Evolutionary conservation across 1,140 invertebrate species (phyloP).

Genomic region (Formica exsecta): DNA sequence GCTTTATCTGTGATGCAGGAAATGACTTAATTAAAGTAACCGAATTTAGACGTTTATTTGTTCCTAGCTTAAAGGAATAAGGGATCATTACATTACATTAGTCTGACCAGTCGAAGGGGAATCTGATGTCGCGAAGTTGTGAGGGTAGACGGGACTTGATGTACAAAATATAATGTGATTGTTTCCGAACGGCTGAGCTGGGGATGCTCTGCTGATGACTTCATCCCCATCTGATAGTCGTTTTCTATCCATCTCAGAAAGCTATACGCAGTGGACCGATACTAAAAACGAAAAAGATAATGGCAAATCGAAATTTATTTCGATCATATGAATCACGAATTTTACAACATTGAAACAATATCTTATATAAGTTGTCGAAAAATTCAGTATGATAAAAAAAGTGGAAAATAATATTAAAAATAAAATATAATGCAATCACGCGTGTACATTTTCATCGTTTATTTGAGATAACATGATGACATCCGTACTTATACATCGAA

Average conservation of each 20-base stretch:
- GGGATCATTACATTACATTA: constrained; percentile 84
- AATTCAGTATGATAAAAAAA: background rate
- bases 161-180: constrained; percentile 85
- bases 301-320: constrained; percentile 7
- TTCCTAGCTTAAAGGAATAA: constrained; percentile 82
- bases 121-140: constrained; percentile 14
- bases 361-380: background rate
- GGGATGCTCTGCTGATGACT: constrained; percentile 80
- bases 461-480: background rate
- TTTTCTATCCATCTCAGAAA: constrained; percentile 66
- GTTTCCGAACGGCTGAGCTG: constrained; percentile 82
- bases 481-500: background rate
- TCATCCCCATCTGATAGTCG: constrained; percentile 82
- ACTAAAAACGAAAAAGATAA: constrained; percentile 27
- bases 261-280: constrained; percentile 16
- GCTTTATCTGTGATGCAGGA: background rate
- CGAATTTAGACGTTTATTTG: constrained; percentile 53
- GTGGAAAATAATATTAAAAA: background rate
- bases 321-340: background rate
- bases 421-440: background rate
- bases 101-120: constrained; percentile 46
- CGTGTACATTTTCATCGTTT: no score
- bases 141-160: constrained; percentile 69
- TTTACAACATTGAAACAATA: background rate
- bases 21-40: constrained; percentile 67